Evolutionary conservation across 2,797 vertebrate genomes (phyloP).

Genomic region (Eleutherodactylus coqui): DNA sequence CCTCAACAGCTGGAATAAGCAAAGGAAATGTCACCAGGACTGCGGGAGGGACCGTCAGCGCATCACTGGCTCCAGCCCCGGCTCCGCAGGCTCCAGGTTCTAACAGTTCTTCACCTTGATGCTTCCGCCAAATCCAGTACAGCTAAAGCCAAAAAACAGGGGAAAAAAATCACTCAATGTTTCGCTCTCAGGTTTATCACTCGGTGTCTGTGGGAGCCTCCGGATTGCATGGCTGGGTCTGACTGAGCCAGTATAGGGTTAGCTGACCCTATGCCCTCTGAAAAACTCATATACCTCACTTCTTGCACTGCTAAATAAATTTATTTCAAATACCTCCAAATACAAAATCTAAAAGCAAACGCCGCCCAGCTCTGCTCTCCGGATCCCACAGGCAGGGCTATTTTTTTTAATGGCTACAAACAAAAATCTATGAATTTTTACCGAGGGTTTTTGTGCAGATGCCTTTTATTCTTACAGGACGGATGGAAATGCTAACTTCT

Average conservation of each 20-base stretch:
- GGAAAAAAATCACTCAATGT: conserved; percentile 72
- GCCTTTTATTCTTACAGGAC: conserved; percentile 72
- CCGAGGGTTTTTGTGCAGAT: conserved; percentile 73
- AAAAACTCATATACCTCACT: conserved; percentile 57
- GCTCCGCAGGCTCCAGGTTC: conserved; percentile 89
- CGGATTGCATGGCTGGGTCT: conserved; percentile 48
- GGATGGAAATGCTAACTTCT: conserved; percentile 62
- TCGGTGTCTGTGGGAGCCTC: conserved; percentile 44
- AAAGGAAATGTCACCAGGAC: conserved; percentile 72
- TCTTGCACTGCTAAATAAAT: conserved; percentile 57
- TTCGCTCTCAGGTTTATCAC: conserved; percentile 81
- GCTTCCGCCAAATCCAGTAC: conserved; percentile 53
- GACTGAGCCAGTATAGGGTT: conserved; percentile 47
- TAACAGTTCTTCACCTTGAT: conserved; percentile 71
- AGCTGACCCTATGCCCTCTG: conserved; percentile 27
- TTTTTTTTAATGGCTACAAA: conserved; percentile 63
- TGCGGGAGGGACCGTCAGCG: conserved; percentile 54
- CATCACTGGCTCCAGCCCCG: conserved; percentile 56
- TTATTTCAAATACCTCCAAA: conserved; percentile 44
- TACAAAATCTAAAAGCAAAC: conserved; percentile 20
- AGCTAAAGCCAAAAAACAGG: conserved; percentile 83
- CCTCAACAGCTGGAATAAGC: conserved; percentile 76
- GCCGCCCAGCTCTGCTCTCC: conserved; percentile 43
- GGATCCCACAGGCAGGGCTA: conserved; percentile 50
- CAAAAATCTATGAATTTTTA: conserved; percentile 63